phyloP scores from a whole-genome alignment of 2,888 invertebrate species.

The Hermodice carunculata region DNA sequence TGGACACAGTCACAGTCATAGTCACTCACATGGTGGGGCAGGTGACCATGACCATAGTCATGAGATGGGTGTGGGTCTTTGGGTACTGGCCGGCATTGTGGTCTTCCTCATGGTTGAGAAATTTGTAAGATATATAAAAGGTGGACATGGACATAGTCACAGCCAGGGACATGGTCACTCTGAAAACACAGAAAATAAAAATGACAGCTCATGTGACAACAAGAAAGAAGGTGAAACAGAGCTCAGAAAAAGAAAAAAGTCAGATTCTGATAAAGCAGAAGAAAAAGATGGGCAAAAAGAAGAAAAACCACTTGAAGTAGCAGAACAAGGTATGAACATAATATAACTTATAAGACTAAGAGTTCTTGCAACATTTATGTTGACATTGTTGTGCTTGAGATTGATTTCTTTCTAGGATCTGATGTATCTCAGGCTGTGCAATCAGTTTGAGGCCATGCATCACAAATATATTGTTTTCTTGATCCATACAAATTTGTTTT shows the following conservation, averaged over 20 bases:
- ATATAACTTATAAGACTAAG: too few species aligned
- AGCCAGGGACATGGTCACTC: constrained; percentile 73
- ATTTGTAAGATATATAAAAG: constrained; percentile 78
- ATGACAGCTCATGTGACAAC: constrained; percentile 8
- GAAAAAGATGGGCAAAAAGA: constrained; percentile 10
- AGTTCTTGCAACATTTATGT: too few species aligned
- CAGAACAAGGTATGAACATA: too few species aligned
- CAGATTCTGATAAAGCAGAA: constrained; percentile 28
- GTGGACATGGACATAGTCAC: constrained; percentile 79
- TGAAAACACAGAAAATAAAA: not conserved
- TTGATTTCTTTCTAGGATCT: too few species aligned
- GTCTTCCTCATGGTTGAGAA: constrained; percentile 95
- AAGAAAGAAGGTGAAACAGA: constrained; percentile 20
- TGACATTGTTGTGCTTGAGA: too few species aligned
- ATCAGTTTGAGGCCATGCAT: too few species aligned
- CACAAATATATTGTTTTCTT: too few species aligned
- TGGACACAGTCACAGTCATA: constrained; percentile 62
- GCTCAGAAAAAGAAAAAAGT: constrained; percentile 34
- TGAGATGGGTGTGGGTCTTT: constrained; percentile 92
- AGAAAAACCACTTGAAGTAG: not conserved
- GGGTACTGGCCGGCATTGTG: constrained; percentile 94
- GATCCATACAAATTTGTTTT: too few species aligned
- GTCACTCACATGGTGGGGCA: constrained; percentile 73
- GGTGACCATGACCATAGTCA: constrained; percentile 69
- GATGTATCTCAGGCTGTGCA: too few species aligned